Evolutionary conservation across 2,113 vertebrate species (phyloP).

Genomic region (Plectropomus leopardus): DNA sequence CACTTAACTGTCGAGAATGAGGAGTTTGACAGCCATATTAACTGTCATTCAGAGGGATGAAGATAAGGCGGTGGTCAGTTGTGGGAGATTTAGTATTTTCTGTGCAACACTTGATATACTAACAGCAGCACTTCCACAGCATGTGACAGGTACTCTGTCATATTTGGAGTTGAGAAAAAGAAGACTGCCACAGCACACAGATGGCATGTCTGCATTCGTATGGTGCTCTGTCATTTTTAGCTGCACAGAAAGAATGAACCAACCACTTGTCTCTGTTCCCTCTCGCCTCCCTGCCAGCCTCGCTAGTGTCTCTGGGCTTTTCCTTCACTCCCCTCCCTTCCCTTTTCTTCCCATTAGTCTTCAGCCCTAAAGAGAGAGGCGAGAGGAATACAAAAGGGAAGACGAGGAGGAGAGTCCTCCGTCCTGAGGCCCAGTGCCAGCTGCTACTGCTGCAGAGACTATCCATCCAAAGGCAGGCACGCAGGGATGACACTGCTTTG

Average conservation of each 20-base stretch:
- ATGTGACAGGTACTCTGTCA: not conserved
- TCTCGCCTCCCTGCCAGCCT: constrained; percentile 30
- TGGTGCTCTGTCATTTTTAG: constrained; percentile 19
- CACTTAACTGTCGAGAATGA: not conserved
- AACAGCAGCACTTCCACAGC: not conserved
- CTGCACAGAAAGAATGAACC: constrained; percentile 27
- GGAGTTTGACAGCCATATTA: not conserved
- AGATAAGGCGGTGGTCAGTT: not conserved
- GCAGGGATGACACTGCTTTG: constrained; percentile 54
- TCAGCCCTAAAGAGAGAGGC: constrained; percentile 49
- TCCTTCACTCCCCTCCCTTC: constrained; percentile 28
- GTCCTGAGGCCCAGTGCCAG: constrained; percentile 68
- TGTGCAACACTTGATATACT: not conserved
- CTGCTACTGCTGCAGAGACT: constrained; percentile 70
- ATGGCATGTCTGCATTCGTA: constrained; percentile 10
- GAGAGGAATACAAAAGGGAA: constrained; percentile 72
- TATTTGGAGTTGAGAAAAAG: not conserved
- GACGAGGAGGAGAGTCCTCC: constrained; percentile 54
- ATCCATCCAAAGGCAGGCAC: constrained; percentile 60
- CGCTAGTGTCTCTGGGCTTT: constrained; percentile 45
- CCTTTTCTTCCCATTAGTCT: constrained; percentile 53
- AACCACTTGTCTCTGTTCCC: constrained; percentile 35
- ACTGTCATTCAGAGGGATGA: not conserved
- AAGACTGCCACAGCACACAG: not conserved
- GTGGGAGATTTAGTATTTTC: not conserved